A percentile compares a stretch with the other conserved stretches of the same genome.
phyloP scores from a whole-genome alignment of 2,888 invertebrate species.

The Microdon myrmicae region DNA sequence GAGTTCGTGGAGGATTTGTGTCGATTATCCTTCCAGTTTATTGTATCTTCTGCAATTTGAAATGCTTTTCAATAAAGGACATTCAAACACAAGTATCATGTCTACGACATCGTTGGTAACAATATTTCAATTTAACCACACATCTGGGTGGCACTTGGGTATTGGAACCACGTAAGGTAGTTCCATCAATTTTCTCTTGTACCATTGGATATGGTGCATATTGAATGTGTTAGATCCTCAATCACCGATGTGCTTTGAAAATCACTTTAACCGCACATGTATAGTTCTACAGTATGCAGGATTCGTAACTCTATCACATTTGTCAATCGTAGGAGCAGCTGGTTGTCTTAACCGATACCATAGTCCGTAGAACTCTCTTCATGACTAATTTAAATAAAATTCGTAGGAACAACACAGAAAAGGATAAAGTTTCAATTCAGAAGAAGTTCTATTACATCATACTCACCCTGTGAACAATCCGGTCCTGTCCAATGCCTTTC shows the following conservation, averaged over 20 bases:
- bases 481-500: constrained; percentile 93
- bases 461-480: constrained; percentile 92
- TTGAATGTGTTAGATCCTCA: constrained; percentile 10
- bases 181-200: constrained; percentile 9
- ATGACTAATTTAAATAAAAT: constrained; percentile 22
- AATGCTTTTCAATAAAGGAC: too few relatives aligned
- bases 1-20: too few relatives aligned
- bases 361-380: too few relatives aligned
- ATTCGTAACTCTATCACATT: constrained; percentile 12
- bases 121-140: too few relatives aligned
- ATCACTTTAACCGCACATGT: constrained; percentile 2
- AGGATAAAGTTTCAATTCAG: too few relatives aligned
- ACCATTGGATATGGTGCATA: background rate
- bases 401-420: background rate
- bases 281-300: background rate
- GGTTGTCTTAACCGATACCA: too few relatives aligned
- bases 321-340: constrained; percentile 1
- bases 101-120: too few relatives aligned
- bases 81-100: too few relatives aligned
- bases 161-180: too few relatives aligned
- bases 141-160: too few relatives aligned
- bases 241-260: constrained; percentile 5
- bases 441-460: constrained; percentile 19
- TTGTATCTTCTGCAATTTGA: too few relatives aligned
- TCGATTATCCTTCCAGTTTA: too few relatives aligned